phyloP scores from a whole-genome alignment of 2,797 vertebrate genomes.

The Pagetopsis macropterus region DNA sequence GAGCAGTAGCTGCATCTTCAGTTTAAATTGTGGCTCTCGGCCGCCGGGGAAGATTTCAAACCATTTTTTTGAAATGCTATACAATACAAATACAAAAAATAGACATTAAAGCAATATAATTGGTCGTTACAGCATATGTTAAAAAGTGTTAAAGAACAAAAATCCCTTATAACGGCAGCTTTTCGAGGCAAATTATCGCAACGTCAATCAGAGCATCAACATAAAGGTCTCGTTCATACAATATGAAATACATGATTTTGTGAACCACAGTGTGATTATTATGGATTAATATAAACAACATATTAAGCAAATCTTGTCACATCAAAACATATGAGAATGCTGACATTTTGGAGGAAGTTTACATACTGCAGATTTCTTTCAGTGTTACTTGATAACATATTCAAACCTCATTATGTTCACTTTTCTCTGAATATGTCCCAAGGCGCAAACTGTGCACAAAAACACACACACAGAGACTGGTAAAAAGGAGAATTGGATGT shows the following conservation, averaged over 20 bases:
- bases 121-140: neutral
- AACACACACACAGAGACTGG: neutral
- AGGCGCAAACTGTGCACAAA: constrained; percentile 10
- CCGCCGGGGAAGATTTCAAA: neutral
- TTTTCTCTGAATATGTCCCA: constrained; percentile 22
- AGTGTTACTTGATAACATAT: constrained; percentile 26
- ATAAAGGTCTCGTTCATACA: neutral
- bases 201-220: neutral
- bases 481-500: neutral
- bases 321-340: neutral
- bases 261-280: neutral
- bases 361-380: constrained; percentile 13
- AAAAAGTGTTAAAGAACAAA: neutral
- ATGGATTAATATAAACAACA: neutral
- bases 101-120: neutral
- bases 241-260: neutral
- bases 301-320: neutral
- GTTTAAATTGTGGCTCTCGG: constrained; percentile 6
- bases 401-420: constrained; percentile 7
- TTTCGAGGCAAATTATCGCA: neutral
- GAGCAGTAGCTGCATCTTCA: constrained; percentile 19
- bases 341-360: neutral
- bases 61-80: neutral
- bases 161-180: neutral
- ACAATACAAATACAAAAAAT: neutral